Conservation (phyloP, 2,113 vertebrate genomes). For the Anoplopoma fimbria region DNA sequence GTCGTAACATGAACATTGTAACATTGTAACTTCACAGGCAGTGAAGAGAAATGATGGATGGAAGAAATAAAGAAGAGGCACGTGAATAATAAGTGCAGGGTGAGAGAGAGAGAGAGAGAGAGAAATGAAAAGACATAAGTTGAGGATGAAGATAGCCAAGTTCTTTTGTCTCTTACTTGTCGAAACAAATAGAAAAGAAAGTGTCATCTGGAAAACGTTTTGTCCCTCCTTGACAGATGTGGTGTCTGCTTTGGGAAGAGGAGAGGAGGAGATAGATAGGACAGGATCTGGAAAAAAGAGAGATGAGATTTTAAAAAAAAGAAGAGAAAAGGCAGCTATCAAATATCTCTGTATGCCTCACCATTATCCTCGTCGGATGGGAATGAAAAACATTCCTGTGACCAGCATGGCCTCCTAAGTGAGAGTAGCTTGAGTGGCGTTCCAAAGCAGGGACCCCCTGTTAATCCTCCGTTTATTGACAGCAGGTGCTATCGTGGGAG, state of each 20-base stretch:
- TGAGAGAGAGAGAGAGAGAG: conserved; percentile 17
- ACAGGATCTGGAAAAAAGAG: background rate
- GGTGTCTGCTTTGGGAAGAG: conserved; percentile 21
- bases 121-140: background rate
- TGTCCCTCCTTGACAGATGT: conserved; percentile 26
- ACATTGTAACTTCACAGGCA: too few relatives aligned
- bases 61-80: conserved; percentile 34
- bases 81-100: conserved; percentile 41
- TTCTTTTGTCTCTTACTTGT: conserved; percentile 17
- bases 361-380: conserved; percentile 7
- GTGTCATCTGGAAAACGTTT: conserved; percentile 53
- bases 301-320: background rate
- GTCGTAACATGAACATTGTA: too few relatives aligned
- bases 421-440: background rate
- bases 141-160: conserved; percentile 1
- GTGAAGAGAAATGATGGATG: conserved; percentile 39
- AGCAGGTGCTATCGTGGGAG: conserved; percentile 32
- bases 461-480: conserved; percentile 35
- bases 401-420: conserved; percentile 1
- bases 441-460: conserved; percentile 18
- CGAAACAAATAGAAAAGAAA: conserved; percentile 2
- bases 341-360: conserved; percentile 6
- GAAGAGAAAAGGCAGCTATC: conserved; percentile 13
- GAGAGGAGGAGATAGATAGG: background rate
- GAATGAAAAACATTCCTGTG: conserved; percentile 35